Evolutionary conservation across 1,140 invertebrate species (phyloP).

Genomic region (Hylaeus volcanicus): DNA sequence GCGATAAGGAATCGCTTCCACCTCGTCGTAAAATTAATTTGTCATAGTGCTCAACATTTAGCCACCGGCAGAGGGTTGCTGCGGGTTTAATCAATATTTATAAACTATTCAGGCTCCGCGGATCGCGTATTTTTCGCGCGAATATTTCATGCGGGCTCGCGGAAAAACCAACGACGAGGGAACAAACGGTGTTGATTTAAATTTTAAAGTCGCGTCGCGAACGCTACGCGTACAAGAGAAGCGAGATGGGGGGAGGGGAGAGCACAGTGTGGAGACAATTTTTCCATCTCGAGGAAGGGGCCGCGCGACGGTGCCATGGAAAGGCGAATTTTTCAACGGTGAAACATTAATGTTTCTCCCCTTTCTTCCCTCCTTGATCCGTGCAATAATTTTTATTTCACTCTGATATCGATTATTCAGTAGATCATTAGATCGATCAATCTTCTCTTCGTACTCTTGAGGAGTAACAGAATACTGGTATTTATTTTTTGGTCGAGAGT

Average conservation of each 20-base stretch:
- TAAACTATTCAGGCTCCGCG: constrained; percentile 16
- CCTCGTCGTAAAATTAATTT: constrained; percentile 11
- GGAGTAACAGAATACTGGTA: no score
- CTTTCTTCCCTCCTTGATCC: not conserved
- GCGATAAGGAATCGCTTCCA: constrained; percentile 23
- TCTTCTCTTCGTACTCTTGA: no score
- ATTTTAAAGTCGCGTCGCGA: constrained; percentile 19
- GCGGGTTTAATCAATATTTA: constrained; percentile 27
- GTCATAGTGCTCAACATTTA: not conserved
- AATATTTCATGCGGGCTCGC: constrained; percentile 11
- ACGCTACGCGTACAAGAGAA: not conserved
- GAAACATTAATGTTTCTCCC: not conserved
- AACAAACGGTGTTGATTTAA: constrained; percentile 28
- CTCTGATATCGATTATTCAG: no score
- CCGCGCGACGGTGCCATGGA: not conserved
- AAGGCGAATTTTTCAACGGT: constrained; percentile 12
- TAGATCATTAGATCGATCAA: no score
- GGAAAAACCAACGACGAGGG: constrained; percentile 6
- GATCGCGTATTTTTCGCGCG: not conserved
- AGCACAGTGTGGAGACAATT: constrained; percentile 26
- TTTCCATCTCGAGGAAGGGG: not conserved
- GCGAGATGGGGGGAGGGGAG: not conserved
- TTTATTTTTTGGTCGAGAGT: no score
- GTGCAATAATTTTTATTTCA: not conserved
- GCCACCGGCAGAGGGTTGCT: not conserved